These are phyloP conservation scores for Sinosuthora webbiana DNA, from an alignment of 2,113 vertebrate genomes.

Conservation along the genomic window DNA sequence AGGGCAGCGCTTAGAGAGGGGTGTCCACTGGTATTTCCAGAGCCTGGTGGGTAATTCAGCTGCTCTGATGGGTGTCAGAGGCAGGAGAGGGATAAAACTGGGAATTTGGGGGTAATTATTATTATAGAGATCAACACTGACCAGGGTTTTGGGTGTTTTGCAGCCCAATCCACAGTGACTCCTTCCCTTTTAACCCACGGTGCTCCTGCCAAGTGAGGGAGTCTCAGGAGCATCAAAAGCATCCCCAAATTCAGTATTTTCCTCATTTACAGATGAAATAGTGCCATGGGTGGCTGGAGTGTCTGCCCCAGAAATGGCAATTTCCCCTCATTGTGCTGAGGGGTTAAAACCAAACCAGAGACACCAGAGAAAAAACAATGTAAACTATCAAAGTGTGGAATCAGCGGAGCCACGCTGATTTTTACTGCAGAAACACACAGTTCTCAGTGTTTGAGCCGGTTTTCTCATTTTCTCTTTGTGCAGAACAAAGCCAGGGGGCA, in stretches of 20 bases:
- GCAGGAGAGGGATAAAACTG: background rate
- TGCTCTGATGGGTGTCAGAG: background rate
- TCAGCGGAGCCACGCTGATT: background rate
- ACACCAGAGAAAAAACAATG: background rate
- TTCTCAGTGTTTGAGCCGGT: background rate
- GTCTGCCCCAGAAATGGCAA: background rate
- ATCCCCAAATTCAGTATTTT: background rate
- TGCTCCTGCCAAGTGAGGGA: background rate
- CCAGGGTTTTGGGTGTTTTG: background rate
- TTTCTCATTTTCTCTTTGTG: background rate
- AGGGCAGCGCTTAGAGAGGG: background rate
- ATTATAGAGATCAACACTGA: background rate
- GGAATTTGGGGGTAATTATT: background rate
- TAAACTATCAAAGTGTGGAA: background rate
- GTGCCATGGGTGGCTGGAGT: accelerated
- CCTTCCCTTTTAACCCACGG: background rate
- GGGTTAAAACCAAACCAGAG: background rate
- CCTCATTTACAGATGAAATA: background rate
- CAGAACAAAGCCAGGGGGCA: background rate
- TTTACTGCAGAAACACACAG: background rate
- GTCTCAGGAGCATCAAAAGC: background rate
- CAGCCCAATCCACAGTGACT: background rate
- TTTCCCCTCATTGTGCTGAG: background rate
- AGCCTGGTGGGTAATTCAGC: background rate
- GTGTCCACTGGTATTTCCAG: background rate